These are phyloP conservation scores for Gila robusta DNA, from an alignment of 2,797 vertebrate genomes.

Conservation along the genomic window DNA sequence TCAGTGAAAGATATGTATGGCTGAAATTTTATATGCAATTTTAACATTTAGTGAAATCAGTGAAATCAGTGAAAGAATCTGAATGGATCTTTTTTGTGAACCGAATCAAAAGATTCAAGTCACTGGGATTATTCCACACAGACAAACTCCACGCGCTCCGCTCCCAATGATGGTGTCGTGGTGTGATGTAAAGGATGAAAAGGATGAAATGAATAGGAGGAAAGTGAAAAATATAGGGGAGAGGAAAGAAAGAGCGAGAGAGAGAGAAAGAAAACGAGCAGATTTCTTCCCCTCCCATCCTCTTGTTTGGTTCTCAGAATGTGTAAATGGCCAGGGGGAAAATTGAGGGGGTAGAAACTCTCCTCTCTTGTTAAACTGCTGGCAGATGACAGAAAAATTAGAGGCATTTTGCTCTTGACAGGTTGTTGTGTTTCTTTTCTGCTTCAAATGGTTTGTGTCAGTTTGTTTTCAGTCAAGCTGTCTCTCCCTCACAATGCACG, in stretches of 20 bases:
- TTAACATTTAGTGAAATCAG: too few relatives aligned
- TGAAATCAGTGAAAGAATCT: background rate
- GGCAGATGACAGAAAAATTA: slow-evolving; percentile 89
- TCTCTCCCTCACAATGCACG: slow-evolving; percentile 74
- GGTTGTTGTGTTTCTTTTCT: slow-evolving; percentile 83
- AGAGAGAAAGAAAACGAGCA: slow-evolving; percentile 43
- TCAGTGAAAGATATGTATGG: background rate
- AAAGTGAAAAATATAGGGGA: slow-evolving; percentile 56
- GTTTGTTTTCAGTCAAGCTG: slow-evolving; percentile 85
- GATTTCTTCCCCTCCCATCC: slow-evolving; percentile 64
- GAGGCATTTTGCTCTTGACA: slow-evolving; percentile 84
- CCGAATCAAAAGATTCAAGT: background rate
- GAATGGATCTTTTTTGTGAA: background rate
- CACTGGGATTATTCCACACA: slow-evolving; percentile 6
- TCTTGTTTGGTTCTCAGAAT: slow-evolving; percentile 63
- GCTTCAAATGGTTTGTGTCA: slow-evolving; percentile 84
- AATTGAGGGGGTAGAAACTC: slow-evolving; percentile 78
- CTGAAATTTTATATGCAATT: too few relatives aligned
- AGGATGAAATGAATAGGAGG: slow-evolving; percentile 43
- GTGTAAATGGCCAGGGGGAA: slow-evolving; percentile 72
- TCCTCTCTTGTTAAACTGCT: slow-evolving; percentile 83
- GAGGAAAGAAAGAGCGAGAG: slow-evolving; percentile 24
- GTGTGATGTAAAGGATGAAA: slow-evolving; percentile 13
- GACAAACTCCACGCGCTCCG: background rate
- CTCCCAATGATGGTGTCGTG: slow-evolving; percentile 9